These are phyloP conservation scores for Corbicula japonica DNA, from an alignment of 2,888 invertebrate genomes.

Conservation along the genomic window DNA sequence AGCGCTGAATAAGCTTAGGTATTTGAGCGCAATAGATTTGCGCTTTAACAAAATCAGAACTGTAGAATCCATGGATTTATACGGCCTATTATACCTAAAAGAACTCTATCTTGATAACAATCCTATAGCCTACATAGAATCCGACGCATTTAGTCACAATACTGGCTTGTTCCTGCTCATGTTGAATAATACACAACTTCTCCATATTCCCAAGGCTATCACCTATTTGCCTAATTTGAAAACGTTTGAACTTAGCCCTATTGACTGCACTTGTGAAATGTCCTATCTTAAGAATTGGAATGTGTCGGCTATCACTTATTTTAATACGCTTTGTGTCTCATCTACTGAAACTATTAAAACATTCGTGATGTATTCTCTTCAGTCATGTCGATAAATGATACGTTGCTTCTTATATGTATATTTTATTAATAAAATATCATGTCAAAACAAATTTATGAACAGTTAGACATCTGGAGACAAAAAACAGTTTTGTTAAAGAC, in stretches of 20 bases:
- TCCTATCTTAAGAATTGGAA: conserved; percentile 8
- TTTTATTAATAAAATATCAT: too few relatives aligned
- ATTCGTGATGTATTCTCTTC: too few relatives aligned
- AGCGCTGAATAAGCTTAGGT: background rate
- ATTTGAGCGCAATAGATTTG: background rate
- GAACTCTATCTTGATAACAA: background rate
- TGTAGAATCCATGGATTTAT: background rate
- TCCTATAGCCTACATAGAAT: background rate
- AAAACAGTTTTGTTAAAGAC: too few relatives aligned
- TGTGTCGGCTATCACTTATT: too few relatives aligned
- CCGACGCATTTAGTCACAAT: background rate
- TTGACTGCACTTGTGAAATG: conserved; percentile 4
- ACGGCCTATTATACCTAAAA: background rate
- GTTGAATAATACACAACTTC: background rate
- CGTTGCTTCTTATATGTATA: too few relatives aligned
- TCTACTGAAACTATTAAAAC: too few relatives aligned
- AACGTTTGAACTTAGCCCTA: background rate
- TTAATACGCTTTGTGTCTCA: too few relatives aligned
- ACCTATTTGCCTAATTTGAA: background rate
- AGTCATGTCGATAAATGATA: too few relatives aligned
- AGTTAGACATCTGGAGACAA: too few relatives aligned
- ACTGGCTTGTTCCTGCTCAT: background rate
- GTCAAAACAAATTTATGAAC: too few relatives aligned
- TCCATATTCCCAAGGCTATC: background rate
- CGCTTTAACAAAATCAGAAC: background rate